Evolutionary conservation across 30 jellyfish, hydroid and myxozoan species (phyloP).

Genomic region (Aurelia sp.): DNA sequence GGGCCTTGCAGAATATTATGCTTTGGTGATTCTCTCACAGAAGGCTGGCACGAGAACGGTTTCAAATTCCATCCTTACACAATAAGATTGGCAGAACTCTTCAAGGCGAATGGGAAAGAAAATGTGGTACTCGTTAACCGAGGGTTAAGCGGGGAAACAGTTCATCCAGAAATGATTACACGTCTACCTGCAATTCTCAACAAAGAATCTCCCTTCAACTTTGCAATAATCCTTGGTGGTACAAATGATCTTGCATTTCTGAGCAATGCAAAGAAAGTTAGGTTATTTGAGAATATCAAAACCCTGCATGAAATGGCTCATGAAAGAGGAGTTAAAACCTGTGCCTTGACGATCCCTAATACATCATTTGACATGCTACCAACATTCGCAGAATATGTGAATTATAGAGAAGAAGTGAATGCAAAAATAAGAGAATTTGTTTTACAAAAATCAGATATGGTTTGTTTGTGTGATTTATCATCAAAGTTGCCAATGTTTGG

Average conservation of each 20-base stretch:
- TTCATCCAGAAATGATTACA: slow-evolving; percentile 69
- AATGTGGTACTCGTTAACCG: slow-evolving; percentile 25
- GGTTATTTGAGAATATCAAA: slow-evolving; percentile 50
- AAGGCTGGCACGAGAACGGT: slow-evolving; percentile 91
- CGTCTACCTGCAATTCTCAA: slow-evolving; percentile 56
- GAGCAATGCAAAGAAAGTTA: slow-evolving; percentile 18
- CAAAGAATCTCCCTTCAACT: slow-evolving; percentile 15
- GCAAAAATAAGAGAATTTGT: slow-evolving; percentile 51
- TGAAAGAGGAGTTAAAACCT: slow-evolving; percentile 54
- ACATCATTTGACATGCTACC: slow-evolving; percentile 51
- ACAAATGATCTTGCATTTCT: slow-evolving; percentile 71
- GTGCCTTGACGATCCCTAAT: slow-evolving; percentile 82
- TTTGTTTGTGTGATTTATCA: slow-evolving; percentile 66
- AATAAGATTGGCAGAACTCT: slow-evolving; percentile 26
- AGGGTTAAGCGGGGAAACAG: slow-evolving; percentile 85
- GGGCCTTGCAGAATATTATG: slow-evolving; percentile 35
- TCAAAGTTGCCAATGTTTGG: slow-evolving; percentile 62
- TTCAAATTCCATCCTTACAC: slow-evolving; percentile 81
- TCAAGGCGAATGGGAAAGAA: background rate
- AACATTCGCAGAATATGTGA: slow-evolving; percentile 8
- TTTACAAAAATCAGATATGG: slow-evolving; percentile 3
- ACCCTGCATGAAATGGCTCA: slow-evolving; percentile 64
- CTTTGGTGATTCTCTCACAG: slow-evolving; percentile 95
- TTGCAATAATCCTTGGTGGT: slow-evolving; percentile 87
- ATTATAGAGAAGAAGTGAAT: slow-evolving; percentile 60